Evolutionary conservation across 2,113 vertebrate species (phyloP).

Genomic region (Channa maculata): DNA sequence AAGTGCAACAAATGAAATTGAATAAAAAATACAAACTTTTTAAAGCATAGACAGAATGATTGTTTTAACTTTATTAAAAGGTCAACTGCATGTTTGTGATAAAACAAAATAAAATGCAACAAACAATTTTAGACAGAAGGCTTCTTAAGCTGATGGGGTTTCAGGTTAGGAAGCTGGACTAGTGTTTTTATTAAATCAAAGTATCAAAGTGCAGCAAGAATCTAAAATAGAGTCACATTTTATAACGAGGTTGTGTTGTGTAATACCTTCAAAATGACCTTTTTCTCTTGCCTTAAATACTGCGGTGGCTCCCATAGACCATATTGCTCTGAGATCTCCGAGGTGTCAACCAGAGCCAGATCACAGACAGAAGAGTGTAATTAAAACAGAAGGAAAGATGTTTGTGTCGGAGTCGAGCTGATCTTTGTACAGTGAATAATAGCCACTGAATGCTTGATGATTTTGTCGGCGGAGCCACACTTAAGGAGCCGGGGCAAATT

Average conservation of each 20-base stretch:
- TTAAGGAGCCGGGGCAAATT: constrained; percentile 26
- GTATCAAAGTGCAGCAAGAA: neutral
- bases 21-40: too few relatives aligned
- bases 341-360: constrained; percentile 61
- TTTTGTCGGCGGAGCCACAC: constrained; percentile 16
- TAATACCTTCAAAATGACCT: constrained; percentile 24
- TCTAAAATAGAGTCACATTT: neutral
- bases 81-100: too few relatives aligned
- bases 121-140: too few relatives aligned
- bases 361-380: constrained; percentile 51
- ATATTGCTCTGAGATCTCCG: constrained; percentile 63
- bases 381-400: constrained; percentile 70
- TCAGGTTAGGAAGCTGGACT: too few relatives aligned
- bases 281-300: constrained; percentile 14
- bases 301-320: constrained; percentile 24
- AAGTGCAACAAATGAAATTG: too few relatives aligned
- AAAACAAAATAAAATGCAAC: too few relatives aligned
- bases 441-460: constrained; percentile 43
- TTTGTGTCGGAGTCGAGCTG: constrained; percentile 31
- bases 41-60: too few relatives aligned
- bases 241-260: neutral
- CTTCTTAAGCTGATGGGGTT: too few relatives aligned
- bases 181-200: neutral
- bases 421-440: constrained; percentile 45
- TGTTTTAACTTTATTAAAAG: too few relatives aligned